These are phyloP conservation scores for Neoniphon sammara DNA, from an alignment of 2,797 vertebrate genomes.

Conservation along the genomic window DNA sequence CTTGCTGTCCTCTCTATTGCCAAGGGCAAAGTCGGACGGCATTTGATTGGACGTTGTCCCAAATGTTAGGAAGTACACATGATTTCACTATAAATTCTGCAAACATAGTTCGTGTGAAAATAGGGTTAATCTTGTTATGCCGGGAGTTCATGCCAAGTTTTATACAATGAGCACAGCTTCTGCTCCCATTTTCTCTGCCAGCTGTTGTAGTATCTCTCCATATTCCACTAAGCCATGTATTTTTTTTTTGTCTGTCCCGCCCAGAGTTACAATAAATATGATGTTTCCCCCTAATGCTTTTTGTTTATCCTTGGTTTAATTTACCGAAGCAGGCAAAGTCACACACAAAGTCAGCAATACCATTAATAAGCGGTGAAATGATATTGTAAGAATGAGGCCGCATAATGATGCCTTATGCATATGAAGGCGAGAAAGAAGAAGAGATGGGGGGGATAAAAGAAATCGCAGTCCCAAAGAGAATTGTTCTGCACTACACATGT, in stretches of 20 bases:
- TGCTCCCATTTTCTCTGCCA: slow-evolving; percentile 63
- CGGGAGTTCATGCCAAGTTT: slow-evolving; percentile 69
- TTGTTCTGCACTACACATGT: slow-evolving; percentile 53
- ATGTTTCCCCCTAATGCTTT: slow-evolving; percentile 50
- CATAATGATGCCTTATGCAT: slow-evolving; percentile 40
- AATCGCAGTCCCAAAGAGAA: slow-evolving; percentile 41
- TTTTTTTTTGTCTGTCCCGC: slow-evolving; percentile 55
- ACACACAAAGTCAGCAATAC: slow-evolving; percentile 56
- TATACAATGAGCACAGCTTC: slow-evolving; percentile 69
- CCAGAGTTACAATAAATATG: slow-evolving; percentile 54
- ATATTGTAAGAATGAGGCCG: slow-evolving; percentile 28
- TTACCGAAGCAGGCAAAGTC: slow-evolving; percentile 58
- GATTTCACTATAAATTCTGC: slow-evolving; percentile 51
- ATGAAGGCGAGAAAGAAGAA: slow-evolving; percentile 13
- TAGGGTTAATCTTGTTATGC: slow-evolving; percentile 77
- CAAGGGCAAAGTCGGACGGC: slow-evolving; percentile 35
- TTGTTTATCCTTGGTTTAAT: slow-evolving; percentile 53
- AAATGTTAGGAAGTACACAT: slow-evolving; percentile 61
- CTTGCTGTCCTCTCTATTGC: slow-evolving; percentile 14
- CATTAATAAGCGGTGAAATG: slow-evolving; percentile 16
- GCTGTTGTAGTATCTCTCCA: slow-evolving; percentile 39
- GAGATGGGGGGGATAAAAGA: slow-evolving; percentile 29
- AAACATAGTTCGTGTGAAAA: slow-evolving; percentile 62
- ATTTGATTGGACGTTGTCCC: slow-evolving; percentile 62
- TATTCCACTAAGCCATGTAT: slow-evolving; percentile 58